Evolutionary conservation across 2,888 invertebrate genomes (phyloP), one percentile per base, ranked within the genome.

Genomic region (Eupithecia centaureata): DNA sequence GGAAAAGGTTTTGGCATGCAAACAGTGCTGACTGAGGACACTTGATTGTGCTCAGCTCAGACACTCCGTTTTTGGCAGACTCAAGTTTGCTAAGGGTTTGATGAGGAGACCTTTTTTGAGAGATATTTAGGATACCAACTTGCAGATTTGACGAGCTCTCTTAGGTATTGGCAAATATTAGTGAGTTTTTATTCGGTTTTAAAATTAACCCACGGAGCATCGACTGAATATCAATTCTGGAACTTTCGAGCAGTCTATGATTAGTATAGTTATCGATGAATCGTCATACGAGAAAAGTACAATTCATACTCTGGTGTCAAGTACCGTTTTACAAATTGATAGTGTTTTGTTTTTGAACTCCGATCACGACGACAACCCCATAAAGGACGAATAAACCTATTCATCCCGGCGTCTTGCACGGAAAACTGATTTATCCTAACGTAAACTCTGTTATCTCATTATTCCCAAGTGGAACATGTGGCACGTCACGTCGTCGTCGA

Each of bases 21-120:
- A 47, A 47, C 42, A 18, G 18, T 4, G 47, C 47, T 47, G 42
- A 42, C 2, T 38, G 42, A 59, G 67, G 62, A 57, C 63, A 32
- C 63, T 67, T 25, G 54, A 22, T 58, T 58, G 62, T 52, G 1
- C 47, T 28, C 52, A 62, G 0, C 32, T 47, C 33, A 27, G 52
- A 38, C 38, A 52, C 22, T 47, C 47, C 47, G 52, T 42, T 67
- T 63, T 63, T 57, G 47, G 60, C 56, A 22, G 60, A 60, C 56
- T 57, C 60, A 61, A 51, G 63, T 61, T 61, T 35, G 30, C 22
- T 15, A 61, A 62, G 65, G 63, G 62, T 63, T 69, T 65, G 58
- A 65, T 25, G 51, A 30, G 10, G 56, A n/a, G n/a, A 61, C 33
- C 63, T 54, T 60, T 51, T 63, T 63, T 56, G 47, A 27, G 52